A percentile compares a stretch with the other conserved stretches of the same genome.
These are phyloP conservation scores for Dysdera silvatica DNA, from an alignment of 1,140 invertebrate species.

Conservation along the genomic window DNA sequence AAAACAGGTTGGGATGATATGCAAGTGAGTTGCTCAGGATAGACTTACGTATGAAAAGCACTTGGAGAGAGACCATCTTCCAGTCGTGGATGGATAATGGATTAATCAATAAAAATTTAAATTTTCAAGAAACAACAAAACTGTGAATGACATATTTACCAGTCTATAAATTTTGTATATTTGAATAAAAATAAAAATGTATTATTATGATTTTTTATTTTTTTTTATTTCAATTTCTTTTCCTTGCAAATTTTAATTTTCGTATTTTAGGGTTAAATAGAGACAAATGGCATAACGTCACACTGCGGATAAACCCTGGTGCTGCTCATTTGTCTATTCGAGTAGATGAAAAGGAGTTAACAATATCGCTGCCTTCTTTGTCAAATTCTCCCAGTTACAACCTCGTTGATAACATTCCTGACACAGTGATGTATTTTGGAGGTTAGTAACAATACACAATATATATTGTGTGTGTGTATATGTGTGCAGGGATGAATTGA, in stretches of 20 bases:
- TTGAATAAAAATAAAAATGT: too few species aligned
- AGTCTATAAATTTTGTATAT: too few species aligned
- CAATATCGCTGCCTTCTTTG: conserved; percentile 67
- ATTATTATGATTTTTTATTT: not conserved
- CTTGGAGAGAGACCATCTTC: too few species aligned
- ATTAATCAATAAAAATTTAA: too few species aligned
- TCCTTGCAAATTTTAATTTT: conserved; percentile 6
- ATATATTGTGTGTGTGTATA: too few species aligned
- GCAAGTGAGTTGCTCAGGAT: too few species aligned
- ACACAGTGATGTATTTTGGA: conserved; percentile 78
- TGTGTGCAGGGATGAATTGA: too few species aligned
- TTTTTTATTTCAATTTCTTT: not conserved
- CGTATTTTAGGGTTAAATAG: conserved; percentile 58
- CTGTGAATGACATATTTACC: too few species aligned
- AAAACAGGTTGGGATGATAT: too few species aligned
- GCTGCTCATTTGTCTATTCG: conserved; percentile 67
- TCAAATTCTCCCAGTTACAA: conserved; percentile 73
- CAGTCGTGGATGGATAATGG: too few species aligned
- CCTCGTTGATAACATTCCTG: conserved; percentile 62
- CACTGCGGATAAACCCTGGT: conserved; percentile 72
- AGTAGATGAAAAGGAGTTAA: conserved; percentile 65
- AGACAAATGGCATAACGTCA: conserved; percentile 80
- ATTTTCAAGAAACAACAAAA: too few species aligned
- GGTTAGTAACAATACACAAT: conserved; percentile 50
- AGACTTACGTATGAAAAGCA: too few species aligned